Percentiles rank a stretch among this genome's conserved stretches.
These are phyloP conservation scores for Semnornis frantzii DNA, from an alignment of 2,113 vertebrate genomes.

Conservation along the genomic window DNA sequence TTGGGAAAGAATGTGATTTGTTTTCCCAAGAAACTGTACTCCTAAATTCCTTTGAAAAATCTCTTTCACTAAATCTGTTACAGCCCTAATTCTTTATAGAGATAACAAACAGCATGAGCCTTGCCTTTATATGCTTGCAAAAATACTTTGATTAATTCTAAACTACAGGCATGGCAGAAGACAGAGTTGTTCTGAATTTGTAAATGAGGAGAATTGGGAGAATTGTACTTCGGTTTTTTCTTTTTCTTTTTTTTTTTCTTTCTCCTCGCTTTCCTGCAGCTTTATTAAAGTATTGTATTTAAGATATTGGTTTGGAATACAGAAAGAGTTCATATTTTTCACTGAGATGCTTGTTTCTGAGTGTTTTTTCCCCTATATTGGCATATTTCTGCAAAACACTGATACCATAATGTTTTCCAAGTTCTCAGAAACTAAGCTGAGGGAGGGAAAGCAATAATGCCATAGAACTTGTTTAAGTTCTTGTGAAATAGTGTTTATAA, in stretches of 20 bases:
- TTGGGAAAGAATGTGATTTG: neutral
- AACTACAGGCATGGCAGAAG: neutral
- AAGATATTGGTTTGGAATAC: neutral
- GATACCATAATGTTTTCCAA: neutral
- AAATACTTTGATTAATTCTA: slow-evolving; percentile 4
- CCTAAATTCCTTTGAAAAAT: slow-evolving; percentile 25
- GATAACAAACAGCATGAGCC: neutral
- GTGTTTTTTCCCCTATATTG: neutral
- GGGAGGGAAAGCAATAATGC: neutral
- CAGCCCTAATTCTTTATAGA: neutral
- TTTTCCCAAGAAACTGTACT: slow-evolving; percentile 3
- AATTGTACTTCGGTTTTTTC: neutral
- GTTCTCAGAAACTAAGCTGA: neutral
- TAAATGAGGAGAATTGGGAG: neutral
- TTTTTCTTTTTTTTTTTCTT: rapidly evolving
- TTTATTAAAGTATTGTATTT: neutral
- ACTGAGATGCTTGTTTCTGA: neutral
- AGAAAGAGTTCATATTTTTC: neutral
- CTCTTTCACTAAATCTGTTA: neutral
- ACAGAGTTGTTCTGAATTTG: neutral
- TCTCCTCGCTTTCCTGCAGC: neutral
- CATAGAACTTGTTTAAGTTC: neutral
- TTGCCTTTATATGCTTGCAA: neutral
- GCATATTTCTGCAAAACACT: neutral
- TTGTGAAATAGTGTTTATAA: neutral